These are phyloP conservation scores for Micrasema minimum DNA, from an alignment of 1,140 invertebrate genomes.

Conservation along the genomic window DNA sequence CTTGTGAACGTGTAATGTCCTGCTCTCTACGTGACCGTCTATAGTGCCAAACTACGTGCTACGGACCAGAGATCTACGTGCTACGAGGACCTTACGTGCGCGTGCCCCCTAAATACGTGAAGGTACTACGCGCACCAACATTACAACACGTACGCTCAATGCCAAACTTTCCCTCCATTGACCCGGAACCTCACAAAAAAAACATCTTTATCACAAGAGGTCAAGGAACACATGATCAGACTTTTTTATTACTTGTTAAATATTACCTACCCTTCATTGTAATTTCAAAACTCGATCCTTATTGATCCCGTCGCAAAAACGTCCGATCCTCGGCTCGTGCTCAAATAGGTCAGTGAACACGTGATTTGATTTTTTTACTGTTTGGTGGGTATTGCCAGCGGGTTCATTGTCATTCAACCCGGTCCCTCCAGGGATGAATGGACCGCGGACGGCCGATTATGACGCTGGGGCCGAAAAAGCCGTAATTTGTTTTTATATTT, in stretches of 20 bases:
- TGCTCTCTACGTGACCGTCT: slow-evolving; percentile 40
- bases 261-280: slow-evolving; percentile 26
- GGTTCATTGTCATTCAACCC: slow-evolving; percentile 22
- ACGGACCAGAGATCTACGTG: no score
- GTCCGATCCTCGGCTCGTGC: background rate
- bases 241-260: slow-evolving; percentile 36
- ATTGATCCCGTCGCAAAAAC: slow-evolving; percentile 12
- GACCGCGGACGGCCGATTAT: slow-evolving; percentile 22
- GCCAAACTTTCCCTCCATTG: slow-evolving; percentile 27
- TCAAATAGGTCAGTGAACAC: slow-evolving; percentile 10
- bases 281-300: slow-evolving; percentile 13
- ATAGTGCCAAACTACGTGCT: slow-evolving; percentile 13
- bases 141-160: slow-evolving; percentile 12
- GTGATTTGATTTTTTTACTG: slow-evolving; percentile 20
- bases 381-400: slow-evolving; percentile 1
- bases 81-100: background rate
- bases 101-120: slow-evolving; percentile 4
- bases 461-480: slow-evolving; percentile 19
- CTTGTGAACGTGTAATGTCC: slow-evolving; percentile 45
- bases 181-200: slow-evolving; percentile 18
- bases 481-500: slow-evolving; percentile 35
- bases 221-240: slow-evolving; percentile 24
- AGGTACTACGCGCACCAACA: slow-evolving; percentile 26
- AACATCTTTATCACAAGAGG: slow-evolving; percentile 3
- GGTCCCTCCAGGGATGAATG: slow-evolving; percentile 27